Base-by-base conservation (phyloP, 2,888 invertebrate species). In the Aporophyla lueneburgensis region DNA sequence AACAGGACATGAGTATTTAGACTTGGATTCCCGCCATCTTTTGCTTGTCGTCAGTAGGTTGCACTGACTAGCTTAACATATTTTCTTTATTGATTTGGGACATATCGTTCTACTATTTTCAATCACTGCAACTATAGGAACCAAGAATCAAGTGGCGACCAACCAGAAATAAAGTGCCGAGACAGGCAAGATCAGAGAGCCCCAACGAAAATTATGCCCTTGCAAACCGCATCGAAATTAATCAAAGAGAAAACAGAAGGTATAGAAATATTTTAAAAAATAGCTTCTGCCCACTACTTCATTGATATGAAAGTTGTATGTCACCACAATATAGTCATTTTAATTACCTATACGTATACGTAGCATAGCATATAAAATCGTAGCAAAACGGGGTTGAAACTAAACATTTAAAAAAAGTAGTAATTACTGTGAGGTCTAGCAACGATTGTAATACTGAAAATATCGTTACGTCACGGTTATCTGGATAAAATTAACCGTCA, bases 11-110 rank as follows among this genome's bases (percentile, higher is more conserved):
- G 46, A 54, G 67, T 68, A 46, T 83, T 63, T 58, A 58, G 51
- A 77, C 53, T 83, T 83, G 78, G 56, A 77, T 83, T 68, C 56
- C 51, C 43, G 83, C 78, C 78, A 77, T 83, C 7, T 78, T 77
- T 63, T 46, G 43, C 76, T 7, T 24, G 56, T 59, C 14, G 10
- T 65, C 46, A 40, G 72, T 61, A 61, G 24, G 21, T 63, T n/a
- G 43, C 43, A 51, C 1, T 27, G 46, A 63, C 24, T 63, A 81
- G 16, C 14, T 63, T 71, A 19, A 76, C 46, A 80, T 80, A 53
- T 53, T 65, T 56, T 74, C 16, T 77, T 62, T n/a, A n/a, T 74
- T 76, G 24, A 46, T 46, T 53, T 69, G 53, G 19, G 51, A 21
- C 46, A 71, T 46, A 12, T 1, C 63, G 6, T 43, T 10, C n/a